phyloP scores from a whole-genome alignment of 2,113 vertebrate genomes.

The Passer montanus region DNA sequence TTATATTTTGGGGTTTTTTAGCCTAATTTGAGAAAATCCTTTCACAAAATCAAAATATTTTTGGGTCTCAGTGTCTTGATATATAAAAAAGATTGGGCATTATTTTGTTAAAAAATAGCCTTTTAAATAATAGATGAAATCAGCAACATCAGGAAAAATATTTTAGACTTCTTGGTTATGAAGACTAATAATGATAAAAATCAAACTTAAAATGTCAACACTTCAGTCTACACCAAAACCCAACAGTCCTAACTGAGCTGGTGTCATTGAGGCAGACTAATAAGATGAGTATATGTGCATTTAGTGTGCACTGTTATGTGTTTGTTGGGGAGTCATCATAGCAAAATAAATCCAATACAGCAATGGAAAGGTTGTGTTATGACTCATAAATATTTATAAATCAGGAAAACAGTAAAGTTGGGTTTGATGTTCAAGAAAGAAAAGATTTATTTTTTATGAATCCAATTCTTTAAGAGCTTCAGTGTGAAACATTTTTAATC shows the following conservation, averaged over 20 bases:
- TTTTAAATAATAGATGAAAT: background rate
- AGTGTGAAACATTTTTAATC: constrained; percentile 54
- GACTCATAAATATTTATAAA: constrained; percentile 35
- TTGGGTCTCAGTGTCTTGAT: background rate
- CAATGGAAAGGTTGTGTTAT: background rate
- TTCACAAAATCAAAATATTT: background rate
- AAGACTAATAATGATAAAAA: background rate
- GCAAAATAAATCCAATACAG: background rate
- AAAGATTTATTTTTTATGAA: background rate
- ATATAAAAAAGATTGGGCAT: background rate
- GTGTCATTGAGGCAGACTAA: background rate
- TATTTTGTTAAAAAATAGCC: background rate
- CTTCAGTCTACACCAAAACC: background rate
- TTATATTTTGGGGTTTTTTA: background rate
- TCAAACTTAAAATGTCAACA: background rate
- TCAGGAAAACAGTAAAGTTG: background rate
- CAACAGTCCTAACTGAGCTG: background rate
- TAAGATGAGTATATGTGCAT: background rate
- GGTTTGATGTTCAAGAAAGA: background rate
- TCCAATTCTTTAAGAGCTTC: constrained; percentile 24
- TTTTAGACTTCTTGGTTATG: background rate
- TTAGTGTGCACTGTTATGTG: background rate
- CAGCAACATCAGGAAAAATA: background rate
- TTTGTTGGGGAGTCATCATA: background rate
- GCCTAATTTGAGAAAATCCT: background rate